Conservation (phyloP, 2,888 invertebrate species). For the Xanthorhoe designata region DNA sequence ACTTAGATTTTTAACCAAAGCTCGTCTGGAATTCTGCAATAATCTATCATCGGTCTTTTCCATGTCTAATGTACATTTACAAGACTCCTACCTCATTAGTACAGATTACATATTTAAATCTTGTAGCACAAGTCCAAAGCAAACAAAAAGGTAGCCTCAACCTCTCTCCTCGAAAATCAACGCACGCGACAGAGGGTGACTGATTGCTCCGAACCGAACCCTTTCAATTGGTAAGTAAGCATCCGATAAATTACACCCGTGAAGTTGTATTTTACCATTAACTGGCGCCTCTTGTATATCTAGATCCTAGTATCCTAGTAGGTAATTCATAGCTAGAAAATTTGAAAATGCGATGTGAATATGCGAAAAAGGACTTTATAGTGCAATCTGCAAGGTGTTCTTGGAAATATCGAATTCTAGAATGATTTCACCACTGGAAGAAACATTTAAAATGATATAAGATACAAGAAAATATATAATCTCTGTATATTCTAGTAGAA, state of each 20-base stretch:
- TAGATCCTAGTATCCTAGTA: too few species aligned
- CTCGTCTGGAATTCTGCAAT: conserved; percentile 1
- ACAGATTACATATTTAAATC: conserved; percentile 33
- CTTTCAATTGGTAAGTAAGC: conserved; percentile 56
- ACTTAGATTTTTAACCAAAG: too few species aligned
- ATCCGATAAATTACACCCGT: conserved; percentile 62
- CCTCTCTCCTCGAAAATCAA: conserved; percentile 65
- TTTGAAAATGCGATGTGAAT: conserved; percentile 48
- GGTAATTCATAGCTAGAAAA: too few species aligned
- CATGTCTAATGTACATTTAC: conserved; percentile 1
- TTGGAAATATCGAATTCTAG: not conserved
- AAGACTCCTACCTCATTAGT: conserved; percentile 27
- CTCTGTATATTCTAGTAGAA: conserved; percentile 35
- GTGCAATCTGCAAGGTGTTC: not conserved
- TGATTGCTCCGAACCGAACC: conserved; percentile 57
- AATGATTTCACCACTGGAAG: not conserved
- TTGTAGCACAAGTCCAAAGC: conserved; percentile 54
- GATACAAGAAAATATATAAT: not conserved
- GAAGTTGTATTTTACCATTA: conserved; percentile 66
- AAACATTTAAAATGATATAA: not conserved
- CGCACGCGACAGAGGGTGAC: conserved; percentile 71
- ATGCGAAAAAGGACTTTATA: conserved; percentile 36
- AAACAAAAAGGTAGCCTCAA: conserved; percentile 59
- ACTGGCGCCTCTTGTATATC: too few species aligned
- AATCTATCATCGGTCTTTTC: not conserved